Evolutionary conservation across 1,140 invertebrate genomes (phyloP).

Genomic region (Papilio xuthus): DNA sequence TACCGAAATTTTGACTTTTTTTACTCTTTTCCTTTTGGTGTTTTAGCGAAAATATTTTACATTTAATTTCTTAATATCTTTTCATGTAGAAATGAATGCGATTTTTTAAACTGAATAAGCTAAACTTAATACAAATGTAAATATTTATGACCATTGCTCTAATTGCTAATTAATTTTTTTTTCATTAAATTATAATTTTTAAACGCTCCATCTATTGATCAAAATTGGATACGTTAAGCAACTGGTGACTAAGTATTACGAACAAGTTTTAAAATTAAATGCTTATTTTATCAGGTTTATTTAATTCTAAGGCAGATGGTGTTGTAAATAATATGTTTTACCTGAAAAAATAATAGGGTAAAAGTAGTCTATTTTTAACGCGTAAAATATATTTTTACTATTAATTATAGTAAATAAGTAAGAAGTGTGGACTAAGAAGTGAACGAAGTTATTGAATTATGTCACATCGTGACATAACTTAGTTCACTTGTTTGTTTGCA

Average conservation of each 20-base stretch:
- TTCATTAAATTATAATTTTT: not conserved
- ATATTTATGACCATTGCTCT: not conserved
- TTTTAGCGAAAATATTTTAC: not conserved
- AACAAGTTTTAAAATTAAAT: not conserved
- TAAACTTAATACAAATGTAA: no score
- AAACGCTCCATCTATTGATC: slow-evolving; percentile 9
- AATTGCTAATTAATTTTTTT: not conserved
- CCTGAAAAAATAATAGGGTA: not conserved
- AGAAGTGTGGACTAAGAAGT: not conserved
- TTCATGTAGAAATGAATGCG: no score
- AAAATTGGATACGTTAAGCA: not conserved
- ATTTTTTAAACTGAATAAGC: no score
- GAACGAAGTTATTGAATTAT: not conserved
- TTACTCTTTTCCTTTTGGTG: not conserved
- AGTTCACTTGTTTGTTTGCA: slow-evolving; percentile 6
- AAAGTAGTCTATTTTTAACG: not conserved
- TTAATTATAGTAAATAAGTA: not conserved
- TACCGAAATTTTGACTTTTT: not conserved
- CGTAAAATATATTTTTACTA: not conserved
- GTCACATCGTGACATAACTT: not conserved
- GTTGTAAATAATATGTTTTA: not conserved
- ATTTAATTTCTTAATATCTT: not conserved
- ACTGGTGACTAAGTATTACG: not conserved
- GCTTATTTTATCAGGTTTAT: not conserved
- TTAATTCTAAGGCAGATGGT: not conserved